These are phyloP conservation scores for Scaptomyza graminum DNA, from an alignment of 1,140 invertebrate species.

Conservation along the genomic window DNA sequence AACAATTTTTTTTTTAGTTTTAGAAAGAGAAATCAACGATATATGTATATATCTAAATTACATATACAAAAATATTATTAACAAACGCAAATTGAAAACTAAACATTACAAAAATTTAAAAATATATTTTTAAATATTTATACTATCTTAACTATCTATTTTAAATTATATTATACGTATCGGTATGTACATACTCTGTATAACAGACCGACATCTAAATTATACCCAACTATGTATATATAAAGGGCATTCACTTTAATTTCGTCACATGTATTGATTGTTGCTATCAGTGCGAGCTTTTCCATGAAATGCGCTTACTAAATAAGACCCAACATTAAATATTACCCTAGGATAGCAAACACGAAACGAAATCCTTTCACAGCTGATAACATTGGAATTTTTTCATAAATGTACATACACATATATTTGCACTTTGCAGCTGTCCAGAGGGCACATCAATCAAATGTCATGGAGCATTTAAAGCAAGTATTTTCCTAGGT, in stretches of 20 bases:
- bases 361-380: slow-evolving; percentile 45
- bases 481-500: slow-evolving; percentile 48
- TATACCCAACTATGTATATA: neutral
- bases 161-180: no score
- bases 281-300: slow-evolving; percentile 28
- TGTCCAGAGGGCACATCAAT: slow-evolving; percentile 68
- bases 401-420: neutral
- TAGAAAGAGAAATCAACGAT: no score
- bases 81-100: no score
- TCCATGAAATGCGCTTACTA: slow-evolving; percentile 42
- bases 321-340: slow-evolving; percentile 60
- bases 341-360: slow-evolving; percentile 60
- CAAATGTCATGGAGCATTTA: slow-evolving; percentile 69
- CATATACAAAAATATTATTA: no score
- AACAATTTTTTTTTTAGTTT: no score
- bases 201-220: neutral
- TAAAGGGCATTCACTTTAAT: slow-evolving; percentile 4
- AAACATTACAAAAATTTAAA: no score
- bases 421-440: slow-evolving; percentile 65
- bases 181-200: neutral
- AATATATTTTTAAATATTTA: no score
- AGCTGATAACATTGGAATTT: slow-evolving; percentile 53
- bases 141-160: no score
- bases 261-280: neutral
- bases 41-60: no score